Evolutionary conservation across 2,888 invertebrate genomes (phyloP), one percentile per base, ranked within the genome.

Genomic region (Sesia apiformis): DNA sequence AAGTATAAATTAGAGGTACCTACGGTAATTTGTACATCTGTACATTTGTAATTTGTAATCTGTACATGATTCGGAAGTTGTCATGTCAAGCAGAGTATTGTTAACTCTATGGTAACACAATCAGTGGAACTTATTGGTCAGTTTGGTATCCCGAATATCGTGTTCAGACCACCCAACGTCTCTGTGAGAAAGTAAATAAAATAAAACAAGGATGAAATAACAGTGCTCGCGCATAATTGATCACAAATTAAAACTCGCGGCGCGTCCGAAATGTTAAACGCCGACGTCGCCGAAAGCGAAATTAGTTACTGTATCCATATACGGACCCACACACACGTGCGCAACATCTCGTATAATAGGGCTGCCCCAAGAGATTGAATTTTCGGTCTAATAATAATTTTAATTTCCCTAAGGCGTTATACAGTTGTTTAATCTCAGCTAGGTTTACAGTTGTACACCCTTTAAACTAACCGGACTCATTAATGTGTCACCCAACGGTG

Each of bases 241-340:
- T 87, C 86, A 88, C 89, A 88, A 89, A 88, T 89, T 89, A 88
- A 89, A 88, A 88, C 81, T 82, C 80, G 84, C 77, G 75, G 78
- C 81, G 83, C 83, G 86, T 81, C 83, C 85, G 76, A 82, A 84
- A 86, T 77, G 82, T 85, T 86, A 80, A 84, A 81, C 78, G 82
- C 66, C 71, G 70, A 78, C 77, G 76, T 78, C 72, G 84, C 85
- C 84, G 84, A 82, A 79, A 85, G 84, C 86, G 69, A 84, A 86
- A 83, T 84, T 82, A 76, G 81, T 80, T 73, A 76, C 71, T 72
- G 72, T 70, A 56, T 51, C 55, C 58, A 56, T 56, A 56, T 55
- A 68, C 57, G 52, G 58, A 61, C 61, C 61, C 64, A 66, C 70
- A 53, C 74, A 68, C 71, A 69, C 74, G 72, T 57, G 55, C 55